These are phyloP conservation scores for Zaprionus vittiger DNA, from an alignment of 1,140 invertebrate species.

Conservation along the genomic window DNA sequence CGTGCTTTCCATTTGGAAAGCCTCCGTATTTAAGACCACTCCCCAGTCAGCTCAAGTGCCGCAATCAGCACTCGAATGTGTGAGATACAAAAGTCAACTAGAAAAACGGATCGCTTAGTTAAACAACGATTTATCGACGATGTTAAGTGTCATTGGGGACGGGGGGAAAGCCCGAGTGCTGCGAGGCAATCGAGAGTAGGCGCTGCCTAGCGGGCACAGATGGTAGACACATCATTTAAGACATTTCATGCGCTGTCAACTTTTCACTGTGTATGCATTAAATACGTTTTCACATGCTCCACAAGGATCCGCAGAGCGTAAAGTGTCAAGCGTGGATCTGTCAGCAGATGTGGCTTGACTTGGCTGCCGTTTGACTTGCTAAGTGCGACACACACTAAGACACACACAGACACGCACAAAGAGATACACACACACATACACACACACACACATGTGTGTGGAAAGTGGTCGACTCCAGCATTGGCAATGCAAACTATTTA, in stretches of 20 bases:
- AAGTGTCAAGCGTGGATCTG: conserved; percentile 24
- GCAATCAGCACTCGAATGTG: neutral
- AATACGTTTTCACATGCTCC: conserved; percentile 20
- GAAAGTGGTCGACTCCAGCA: conserved; percentile 57
- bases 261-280: conserved; percentile 8
- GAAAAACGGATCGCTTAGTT: neutral
- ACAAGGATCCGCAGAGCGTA: conserved; percentile 28
- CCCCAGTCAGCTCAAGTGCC: neutral
- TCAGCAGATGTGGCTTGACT: conserved; percentile 19
- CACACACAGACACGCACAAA: neutral
- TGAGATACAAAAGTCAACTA: neutral
- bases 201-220: neutral
- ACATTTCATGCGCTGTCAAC: conserved; percentile 15
- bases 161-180: neutral
- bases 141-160: neutral
- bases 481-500: conserved; percentile 72
- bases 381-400: conserved; percentile 3
- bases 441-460: conserved; percentile 31
- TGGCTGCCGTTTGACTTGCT: conserved; percentile 11
- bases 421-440: neutral
- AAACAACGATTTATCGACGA: neutral
- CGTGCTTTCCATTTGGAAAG: neutral
- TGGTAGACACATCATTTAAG: neutral
- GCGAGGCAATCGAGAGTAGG: neutral
- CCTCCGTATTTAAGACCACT: neutral